Evolutionary conservation across 2,797 vertebrate genomes (phyloP), one percentile per base, ranked within the genome.

Genomic region (Scolopax rusticola): DNA sequence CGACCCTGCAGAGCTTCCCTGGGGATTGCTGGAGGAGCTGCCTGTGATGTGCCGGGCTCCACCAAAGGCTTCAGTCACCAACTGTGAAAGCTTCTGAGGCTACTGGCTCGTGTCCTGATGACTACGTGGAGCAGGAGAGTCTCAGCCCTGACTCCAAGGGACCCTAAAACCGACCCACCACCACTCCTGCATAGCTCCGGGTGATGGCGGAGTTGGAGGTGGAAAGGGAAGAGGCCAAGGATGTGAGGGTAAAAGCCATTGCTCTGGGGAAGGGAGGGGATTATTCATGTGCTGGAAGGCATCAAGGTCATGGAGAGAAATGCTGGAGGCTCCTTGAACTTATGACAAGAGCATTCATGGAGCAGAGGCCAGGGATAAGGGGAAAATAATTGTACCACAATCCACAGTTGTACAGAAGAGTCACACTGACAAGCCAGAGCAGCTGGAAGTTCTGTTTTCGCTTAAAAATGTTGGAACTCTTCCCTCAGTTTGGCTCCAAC

Each of bases 1-100:
- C 4, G 14, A 56, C 40, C 77, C 86, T 47, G 45, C 18, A 30
- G 76, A 33, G 47, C 23, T 85, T 57, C 24, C 11, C 32, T 18
- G 60, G 33, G 61, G 33, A 9, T 27, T 53, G 33, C 33, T 69
- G 56, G 63, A 57, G 32, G 45, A 70, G 40, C 40, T 40, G 18
- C 3, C 3, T 1, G 1, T 0, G 1, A 36, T 13, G 19, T 57
- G 38, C 65, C 0, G 1, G n/a, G 25, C 27, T 69, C 33, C 21
- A 19, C 15, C 1, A 0, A 23, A 43, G 32, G 32, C 38, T 77
- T 83, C 1, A 0, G n/a, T 33, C 9, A 1, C 40, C 40, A 36
- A 48, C 41, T 27, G 18, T 40, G 53, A 36, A 61, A 81, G 32
- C 63, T 25, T n/a, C 51, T 50, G n/a, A 70, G 50, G 36, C 33